Conservation (phyloP, 2,888 invertebrate genomes). For the Campoplex nolae region DNA sequence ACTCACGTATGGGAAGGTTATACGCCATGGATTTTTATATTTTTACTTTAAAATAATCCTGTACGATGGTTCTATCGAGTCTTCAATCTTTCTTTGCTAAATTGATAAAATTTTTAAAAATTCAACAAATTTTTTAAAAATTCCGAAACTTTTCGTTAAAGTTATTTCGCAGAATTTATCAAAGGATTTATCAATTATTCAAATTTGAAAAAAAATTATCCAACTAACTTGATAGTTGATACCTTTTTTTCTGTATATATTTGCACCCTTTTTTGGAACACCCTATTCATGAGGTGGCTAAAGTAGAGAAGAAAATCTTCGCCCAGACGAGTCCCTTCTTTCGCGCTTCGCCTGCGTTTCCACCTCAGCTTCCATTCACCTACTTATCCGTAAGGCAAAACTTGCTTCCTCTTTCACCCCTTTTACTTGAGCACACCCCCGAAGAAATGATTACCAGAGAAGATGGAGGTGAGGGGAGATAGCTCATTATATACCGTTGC, state of each 20-base stretch:
- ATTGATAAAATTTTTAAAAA: no score
- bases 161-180: no score
- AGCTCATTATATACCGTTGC: constrained; percentile 74
- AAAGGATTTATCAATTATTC: no score
- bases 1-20: neutral
- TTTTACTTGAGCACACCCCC: neutral
- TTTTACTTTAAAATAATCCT: neutral
- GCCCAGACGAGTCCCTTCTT: constrained; percentile 31
- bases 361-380: constrained; percentile 38
- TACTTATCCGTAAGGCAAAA: constrained; percentile 7
- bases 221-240: no score
- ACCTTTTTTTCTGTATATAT: neutral
- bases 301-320: constrained; percentile 24
- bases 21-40: neutral
- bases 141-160: no score
- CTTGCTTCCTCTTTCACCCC: neutral
- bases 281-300: no score
- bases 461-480: neutral
- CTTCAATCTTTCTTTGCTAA: neutral
- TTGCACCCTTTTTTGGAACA: neutral
- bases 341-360: constrained; percentile 21
- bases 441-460: constrained; percentile 76
- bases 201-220: no score
- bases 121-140: no score
- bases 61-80: neutral